These are phyloP conservation scores for Empidonax traillii DNA, from an alignment of 2,113 vertebrate genomes.

Conservation along the genomic window DNA sequence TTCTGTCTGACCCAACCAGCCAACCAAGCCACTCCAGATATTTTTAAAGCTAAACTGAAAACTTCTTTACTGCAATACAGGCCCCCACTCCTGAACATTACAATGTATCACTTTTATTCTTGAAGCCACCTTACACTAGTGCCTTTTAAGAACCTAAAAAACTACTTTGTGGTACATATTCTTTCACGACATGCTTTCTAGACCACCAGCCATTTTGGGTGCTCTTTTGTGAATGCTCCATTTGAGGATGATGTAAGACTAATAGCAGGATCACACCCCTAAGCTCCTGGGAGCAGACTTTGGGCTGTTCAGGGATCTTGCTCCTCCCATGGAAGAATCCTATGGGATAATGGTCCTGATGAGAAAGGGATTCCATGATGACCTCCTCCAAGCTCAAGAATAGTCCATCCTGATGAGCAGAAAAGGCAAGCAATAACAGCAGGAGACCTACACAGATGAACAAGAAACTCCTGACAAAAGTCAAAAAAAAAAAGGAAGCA, in stretches of 20 bases:
- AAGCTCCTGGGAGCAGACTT: not conserved
- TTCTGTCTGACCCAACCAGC: not conserved
- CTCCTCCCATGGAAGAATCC: not conserved
- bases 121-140: not conserved
- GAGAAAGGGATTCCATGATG: not conserved
- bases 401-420: not conserved
- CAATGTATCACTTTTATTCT: not conserved
- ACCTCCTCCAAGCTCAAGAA: not conserved
- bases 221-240: not conserved
- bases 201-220: not conserved
- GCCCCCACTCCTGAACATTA: not conserved
- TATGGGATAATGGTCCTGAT: not conserved
- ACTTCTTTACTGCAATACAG: not conserved
- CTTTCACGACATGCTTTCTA: not conserved
- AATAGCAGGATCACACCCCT: not conserved
- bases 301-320: not conserved
- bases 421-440: not conserved
- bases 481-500: not conserved
- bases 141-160: not conserved
- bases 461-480: not conserved
- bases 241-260: not conserved
- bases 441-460: not conserved
- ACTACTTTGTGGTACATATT: not conserved
- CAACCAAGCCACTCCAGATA: not conserved
- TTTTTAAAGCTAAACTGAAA: not conserved